These are phyloP conservation scores for Falco concolor DNA, from an alignment of 2,797 vertebrate species.

Conservation along the genomic window DNA sequence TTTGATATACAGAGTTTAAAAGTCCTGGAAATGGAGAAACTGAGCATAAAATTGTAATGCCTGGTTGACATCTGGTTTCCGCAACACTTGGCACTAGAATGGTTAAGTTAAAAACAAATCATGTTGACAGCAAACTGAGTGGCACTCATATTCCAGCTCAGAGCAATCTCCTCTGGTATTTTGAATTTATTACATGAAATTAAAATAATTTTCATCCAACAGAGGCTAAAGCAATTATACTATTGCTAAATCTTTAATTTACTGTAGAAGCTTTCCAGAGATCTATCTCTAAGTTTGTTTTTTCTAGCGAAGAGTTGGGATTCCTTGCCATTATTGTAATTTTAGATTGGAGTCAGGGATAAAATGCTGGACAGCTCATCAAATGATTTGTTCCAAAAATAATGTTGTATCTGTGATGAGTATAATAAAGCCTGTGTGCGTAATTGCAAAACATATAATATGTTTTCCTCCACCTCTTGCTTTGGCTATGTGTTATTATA, in stretches of 20 bases:
- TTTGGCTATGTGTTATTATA: not conserved
- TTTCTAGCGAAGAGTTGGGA: not conserved
- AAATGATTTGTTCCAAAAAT: not conserved
- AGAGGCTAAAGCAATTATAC: not conserved
- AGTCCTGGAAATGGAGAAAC: not conserved
- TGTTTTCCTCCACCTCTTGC: not conserved
- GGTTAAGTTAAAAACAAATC: not conserved
- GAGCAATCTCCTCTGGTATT: not conserved
- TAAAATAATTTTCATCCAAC: not conserved
- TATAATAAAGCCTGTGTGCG: not conserved
- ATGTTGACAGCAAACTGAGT: not conserved
- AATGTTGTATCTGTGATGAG: not conserved
- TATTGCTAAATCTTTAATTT: not conserved
- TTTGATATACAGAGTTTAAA: not conserved
- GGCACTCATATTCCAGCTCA: not conserved
- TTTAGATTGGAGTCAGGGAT: not conserved
- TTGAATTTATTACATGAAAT: not conserved
- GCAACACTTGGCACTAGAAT: not conserved
- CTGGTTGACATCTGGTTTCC: not conserved
- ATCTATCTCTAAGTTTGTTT: not conserved
- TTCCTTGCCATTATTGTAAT: not conserved
- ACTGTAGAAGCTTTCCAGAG: not conserved
- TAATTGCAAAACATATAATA: not conserved
- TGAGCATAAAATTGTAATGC: not conserved
- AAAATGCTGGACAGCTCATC: constrained; percentile 1